phyloP scores from a whole-genome alignment of 2,888 invertebrate genomes.

The Apodemia mormo region DNA sequence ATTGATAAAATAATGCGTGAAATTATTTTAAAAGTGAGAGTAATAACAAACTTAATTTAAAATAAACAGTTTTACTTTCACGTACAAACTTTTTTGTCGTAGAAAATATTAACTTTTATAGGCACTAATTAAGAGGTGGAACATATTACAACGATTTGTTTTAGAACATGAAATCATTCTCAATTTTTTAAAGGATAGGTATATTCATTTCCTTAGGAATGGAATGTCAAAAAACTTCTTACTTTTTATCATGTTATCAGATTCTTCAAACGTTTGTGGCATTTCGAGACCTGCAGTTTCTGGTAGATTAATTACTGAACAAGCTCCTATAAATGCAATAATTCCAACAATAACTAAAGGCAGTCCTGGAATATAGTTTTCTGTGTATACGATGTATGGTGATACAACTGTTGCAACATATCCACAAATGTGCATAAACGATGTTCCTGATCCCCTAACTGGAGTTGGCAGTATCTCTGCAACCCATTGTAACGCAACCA shows the following conservation, averaged over 20 bases:
- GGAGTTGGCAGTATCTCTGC: slow-evolving; percentile 63
- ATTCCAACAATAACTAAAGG: slow-evolving; percentile 53
- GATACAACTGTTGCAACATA: slow-evolving; percentile 52
- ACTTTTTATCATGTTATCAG: slow-evolving; percentile 51
- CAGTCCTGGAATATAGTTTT: slow-evolving; percentile 53
- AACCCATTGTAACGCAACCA: slow-evolving; percentile 57
- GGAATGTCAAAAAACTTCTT: slow-evolving; percentile 55
- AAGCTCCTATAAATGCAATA: slow-evolving; percentile 46
- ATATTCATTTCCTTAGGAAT: slow-evolving; percentile 41
- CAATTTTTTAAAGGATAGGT: too few species aligned
- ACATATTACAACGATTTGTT: too few species aligned
- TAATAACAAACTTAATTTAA: too few species aligned
- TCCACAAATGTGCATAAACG: slow-evolving; percentile 56
- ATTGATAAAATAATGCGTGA: too few species aligned
- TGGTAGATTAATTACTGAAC: slow-evolving; percentile 52
- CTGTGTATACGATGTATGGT: slow-evolving; percentile 61
- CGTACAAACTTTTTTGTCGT: too few species aligned
- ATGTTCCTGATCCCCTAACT: slow-evolving; percentile 58
- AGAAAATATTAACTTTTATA: too few species aligned
- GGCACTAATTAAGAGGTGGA: too few species aligned
- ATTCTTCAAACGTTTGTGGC: slow-evolving; percentile 66
- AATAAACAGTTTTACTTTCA: too few species aligned
- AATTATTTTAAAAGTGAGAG: too few species aligned
- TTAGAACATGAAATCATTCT: too few species aligned
- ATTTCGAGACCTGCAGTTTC: slow-evolving; percentile 63